Evolutionary conservation across 2,797 vertebrate genomes (phyloP), one percentile per base, ranked within the genome.

Genomic region (Amblyraja radiata): DNA sequence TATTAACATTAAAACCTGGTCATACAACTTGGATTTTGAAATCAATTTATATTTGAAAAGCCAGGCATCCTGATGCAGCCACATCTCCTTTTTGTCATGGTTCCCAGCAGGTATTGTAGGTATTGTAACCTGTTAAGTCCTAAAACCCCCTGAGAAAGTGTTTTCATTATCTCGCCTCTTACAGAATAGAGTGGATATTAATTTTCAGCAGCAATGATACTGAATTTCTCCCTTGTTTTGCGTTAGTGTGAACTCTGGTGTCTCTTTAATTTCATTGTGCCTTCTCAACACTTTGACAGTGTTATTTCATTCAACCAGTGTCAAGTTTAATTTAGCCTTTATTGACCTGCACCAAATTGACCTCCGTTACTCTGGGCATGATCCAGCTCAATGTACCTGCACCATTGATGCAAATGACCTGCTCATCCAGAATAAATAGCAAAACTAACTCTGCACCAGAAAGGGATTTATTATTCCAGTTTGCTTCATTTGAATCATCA

Each of bases 121-220:
- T 76, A 74, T 76, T 92, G 71, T 92, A 73, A 54, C 39, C 39
- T 58, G 90, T 46, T 76, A 92, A 92, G 39, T 46, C 76, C 39
- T 76, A 76, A 92, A 92, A n/a, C 73, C 36, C 90, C 90, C 54
- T 74, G 90, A 92, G 90, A 76, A 76, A 92, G 71, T 74, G 73
- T 92, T 92, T 91, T 76, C 90, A 73, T 92, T 92, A 91, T 74
- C 90, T 74, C 39, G 28, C 90, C 71, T 76, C 90, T 92, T 76
- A 28, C 23, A 92, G 71, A 54, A 92, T 63, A 68, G 63, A 68
- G 84, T 68, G 65, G 84, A 68, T 92, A 92, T 92, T 92, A 92
- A 76, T 92, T 92, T 92, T 76, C 90, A 92, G 90, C 71, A 76
- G 14, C 90, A 92, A 7, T 6, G 25, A 74, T 92, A 88, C 84